These are phyloP conservation scores for Zaprionus taronus DNA, from an alignment of 1,140 invertebrate species.

Conservation along the genomic window DNA sequence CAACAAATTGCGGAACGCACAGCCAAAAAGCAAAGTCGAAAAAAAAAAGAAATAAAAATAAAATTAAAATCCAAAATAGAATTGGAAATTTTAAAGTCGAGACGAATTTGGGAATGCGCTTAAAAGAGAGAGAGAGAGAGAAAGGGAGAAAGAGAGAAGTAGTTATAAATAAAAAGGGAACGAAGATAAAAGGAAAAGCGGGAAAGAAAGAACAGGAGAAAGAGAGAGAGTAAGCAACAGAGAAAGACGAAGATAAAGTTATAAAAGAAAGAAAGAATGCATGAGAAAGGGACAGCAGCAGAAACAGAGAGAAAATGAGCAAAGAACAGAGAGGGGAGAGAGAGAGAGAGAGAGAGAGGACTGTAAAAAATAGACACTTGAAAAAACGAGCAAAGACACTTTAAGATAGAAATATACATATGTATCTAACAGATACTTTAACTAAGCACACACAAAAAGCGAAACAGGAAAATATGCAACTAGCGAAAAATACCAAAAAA, in stretches of 20 bases:
- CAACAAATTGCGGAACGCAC: slow-evolving; percentile 13
- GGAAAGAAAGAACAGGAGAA: not conserved
- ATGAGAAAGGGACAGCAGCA: not conserved
- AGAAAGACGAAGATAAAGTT: not conserved
- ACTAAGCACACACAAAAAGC: not conserved
- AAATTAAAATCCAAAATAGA: slow-evolving; percentile 28
- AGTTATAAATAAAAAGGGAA: not conserved
- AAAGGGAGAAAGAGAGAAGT: not conserved
- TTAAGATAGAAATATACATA: not conserved
- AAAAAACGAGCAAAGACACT: not conserved
- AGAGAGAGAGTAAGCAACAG: not conserved
- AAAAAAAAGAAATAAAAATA: slow-evolving; percentile 39
- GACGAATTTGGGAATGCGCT: slow-evolving; percentile 35
- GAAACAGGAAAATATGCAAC: not conserved
- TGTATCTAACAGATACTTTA: too few relatives aligned
- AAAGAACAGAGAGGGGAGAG: not conserved
- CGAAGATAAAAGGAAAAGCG: not conserved
- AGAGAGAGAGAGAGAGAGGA: not conserved
- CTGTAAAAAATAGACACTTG: not conserved
- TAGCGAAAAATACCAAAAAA: not conserved
- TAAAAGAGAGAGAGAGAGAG: not conserved
- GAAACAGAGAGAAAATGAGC: not conserved
- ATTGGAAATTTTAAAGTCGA: slow-evolving; percentile 23
- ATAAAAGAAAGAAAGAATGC: not conserved
- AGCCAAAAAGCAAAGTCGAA: slow-evolving; percentile 23